These are phyloP conservation scores for Drosophila erecta DNA, from an alignment of 1,140 invertebrate genomes.

Conservation along the genomic window DNA sequence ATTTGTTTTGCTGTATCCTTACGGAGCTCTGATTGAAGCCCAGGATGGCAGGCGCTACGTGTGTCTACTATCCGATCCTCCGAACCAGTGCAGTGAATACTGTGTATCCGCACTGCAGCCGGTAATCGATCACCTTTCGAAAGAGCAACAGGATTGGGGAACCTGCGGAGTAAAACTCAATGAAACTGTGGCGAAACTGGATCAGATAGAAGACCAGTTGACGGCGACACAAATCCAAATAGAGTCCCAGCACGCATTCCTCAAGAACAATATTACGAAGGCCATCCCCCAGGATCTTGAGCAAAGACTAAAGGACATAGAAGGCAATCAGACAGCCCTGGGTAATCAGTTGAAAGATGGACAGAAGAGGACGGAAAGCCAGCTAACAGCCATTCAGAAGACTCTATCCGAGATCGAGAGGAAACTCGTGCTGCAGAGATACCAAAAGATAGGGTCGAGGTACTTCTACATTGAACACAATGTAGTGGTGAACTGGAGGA, in stretches of 20 bases:
- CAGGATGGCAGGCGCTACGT: constrained; percentile 7
- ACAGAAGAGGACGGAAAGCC: background rate
- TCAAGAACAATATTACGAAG: background rate
- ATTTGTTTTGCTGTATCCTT: background rate
- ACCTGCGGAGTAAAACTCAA: background rate
- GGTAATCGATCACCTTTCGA: constrained; percentile 1
- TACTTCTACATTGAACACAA: constrained; percentile 8
- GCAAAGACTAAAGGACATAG: background rate
- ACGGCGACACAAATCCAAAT: background rate
- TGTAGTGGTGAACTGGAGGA: background rate
- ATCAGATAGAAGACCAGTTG: background rate
- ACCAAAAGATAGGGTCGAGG: constrained; percentile 1
- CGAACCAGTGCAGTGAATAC: constrained; percentile 1
- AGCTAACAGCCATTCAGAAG: background rate
- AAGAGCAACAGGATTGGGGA: background rate
- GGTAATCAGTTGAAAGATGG: background rate
- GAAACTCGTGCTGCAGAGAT: background rate
- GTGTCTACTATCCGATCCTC: background rate
- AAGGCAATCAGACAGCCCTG: background rate
- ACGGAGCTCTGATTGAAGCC: background rate
- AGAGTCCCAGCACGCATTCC: background rate
- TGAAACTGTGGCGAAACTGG: background rate
- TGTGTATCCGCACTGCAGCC: constrained; percentile 6
- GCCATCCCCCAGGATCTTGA: background rate
- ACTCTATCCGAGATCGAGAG: background rate